Evolutionary conservation across 1,140 invertebrate genomes (phyloP).

Genomic region (Tetramorium simillimum): DNA sequence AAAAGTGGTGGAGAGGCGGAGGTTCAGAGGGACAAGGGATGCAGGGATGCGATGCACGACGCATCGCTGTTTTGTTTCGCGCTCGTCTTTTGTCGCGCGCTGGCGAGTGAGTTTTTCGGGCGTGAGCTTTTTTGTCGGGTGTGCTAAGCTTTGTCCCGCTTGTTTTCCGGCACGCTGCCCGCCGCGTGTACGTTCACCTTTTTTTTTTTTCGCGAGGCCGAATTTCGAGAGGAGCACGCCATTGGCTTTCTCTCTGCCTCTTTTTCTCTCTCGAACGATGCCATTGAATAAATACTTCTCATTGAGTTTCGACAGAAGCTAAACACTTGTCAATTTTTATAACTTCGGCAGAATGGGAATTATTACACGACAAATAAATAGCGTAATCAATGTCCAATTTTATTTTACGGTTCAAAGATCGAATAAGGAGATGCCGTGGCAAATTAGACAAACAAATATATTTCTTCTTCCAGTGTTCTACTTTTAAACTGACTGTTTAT

Average conservation of each 20-base stretch:
- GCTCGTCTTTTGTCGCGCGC: conserved; percentile 60
- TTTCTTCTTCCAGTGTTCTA: not conserved
- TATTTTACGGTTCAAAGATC: not conserved
- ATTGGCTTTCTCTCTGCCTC: not conserved
- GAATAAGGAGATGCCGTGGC: not conserved
- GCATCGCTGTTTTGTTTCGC: conserved; percentile 56
- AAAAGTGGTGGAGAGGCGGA: not conserved
- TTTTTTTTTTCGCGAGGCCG: conserved; percentile 36
- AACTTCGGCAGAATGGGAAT: not conserved
- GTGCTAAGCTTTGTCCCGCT: conserved; percentile 57
- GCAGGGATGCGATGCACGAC: conserved; percentile 27
- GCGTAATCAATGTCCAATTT: not conserved
- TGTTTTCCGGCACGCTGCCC: conserved; percentile 49
- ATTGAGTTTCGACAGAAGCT: conserved; percentile 20
- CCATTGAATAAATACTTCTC: conserved; percentile 27
- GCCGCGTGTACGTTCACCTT: conserved; percentile 22
- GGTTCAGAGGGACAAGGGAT: not conserved
- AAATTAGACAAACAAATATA: not conserved
- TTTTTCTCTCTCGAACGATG: not conserved
- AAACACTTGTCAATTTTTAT: not conserved
- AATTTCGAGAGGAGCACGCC: conserved; percentile 35
- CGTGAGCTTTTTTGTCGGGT: conserved; percentile 55
- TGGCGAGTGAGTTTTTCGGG: conserved; percentile 58
- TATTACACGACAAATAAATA: not conserved
- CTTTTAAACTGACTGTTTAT: not conserved